Evolutionary conservation across 2,888 invertebrate genomes (phyloP).

Genomic region (Operophtera brumata): DNA sequence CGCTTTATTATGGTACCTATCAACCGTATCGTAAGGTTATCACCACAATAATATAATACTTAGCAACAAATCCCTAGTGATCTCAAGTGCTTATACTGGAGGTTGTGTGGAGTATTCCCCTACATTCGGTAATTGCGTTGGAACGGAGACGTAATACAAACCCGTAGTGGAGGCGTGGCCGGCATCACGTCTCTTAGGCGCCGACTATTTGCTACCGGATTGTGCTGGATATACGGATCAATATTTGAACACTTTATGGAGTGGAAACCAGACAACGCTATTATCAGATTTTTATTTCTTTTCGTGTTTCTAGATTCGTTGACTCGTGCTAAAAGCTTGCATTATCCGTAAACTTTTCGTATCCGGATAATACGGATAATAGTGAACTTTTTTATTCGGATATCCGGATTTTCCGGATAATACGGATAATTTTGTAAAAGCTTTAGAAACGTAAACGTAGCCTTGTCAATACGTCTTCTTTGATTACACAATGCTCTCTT

Average conservation of each 20-base stretch:
- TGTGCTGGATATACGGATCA: constrained; percentile 50
- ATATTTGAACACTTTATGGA: constrained; percentile 39
- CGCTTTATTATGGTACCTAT: constrained; percentile 5
- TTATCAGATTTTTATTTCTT: constrained; percentile 1
- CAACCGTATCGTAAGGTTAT: constrained; percentile 24
- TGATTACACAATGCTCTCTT: no score
- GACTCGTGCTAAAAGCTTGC: no score
- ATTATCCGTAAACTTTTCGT: no score
- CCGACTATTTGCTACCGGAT: constrained; percentile 60
- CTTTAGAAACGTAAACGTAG: no score
- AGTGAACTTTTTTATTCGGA: no score
- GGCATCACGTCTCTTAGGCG: constrained; percentile 72
- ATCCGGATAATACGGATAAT: no score
- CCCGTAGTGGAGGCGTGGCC: constrained; percentile 67
- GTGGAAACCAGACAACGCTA: constrained; percentile 32
- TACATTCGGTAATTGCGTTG: constrained; percentile 47
- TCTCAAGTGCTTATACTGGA: constrained; percentile 36
- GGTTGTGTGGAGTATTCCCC: constrained; percentile 41
- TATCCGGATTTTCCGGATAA: no score
- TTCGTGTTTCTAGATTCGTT: not conserved
- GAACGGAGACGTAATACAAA: constrained; percentile 51
- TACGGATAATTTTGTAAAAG: no score
- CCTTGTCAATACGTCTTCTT: no score
- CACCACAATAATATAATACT: constrained; percentile 17
- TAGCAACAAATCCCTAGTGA: constrained; percentile 31